Base-by-base conservation (phyloP, 2,888 invertebrate genomes). In the Eristalis pertinax region DNA sequence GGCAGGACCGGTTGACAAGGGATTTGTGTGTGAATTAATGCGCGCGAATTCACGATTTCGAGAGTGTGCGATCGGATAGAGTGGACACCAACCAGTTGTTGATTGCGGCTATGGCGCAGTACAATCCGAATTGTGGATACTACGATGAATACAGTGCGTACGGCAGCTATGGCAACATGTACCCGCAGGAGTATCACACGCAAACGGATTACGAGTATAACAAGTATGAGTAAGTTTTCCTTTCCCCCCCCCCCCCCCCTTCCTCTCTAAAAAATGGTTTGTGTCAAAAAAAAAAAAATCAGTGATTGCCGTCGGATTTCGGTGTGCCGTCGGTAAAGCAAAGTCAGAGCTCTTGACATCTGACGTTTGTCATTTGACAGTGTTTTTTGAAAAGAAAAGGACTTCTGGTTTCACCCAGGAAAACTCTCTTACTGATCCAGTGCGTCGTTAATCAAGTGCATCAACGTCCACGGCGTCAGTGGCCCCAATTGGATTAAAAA, bases 41-140 rank as follows among this genome's bases (percentile, higher is more conserved):
- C 68, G 74, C 68, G 73, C 19, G 50, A 19, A 50, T 50, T 26
- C 26, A 4, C 26, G 26, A 1, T n/a, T 19, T 19, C 50, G 50
- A 63, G 32, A 64, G 26, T 26, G 24, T 62, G 56, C n/a, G 19
- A 65, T 43, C 13, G 13, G 38, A 50, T 50, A 43, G n/a, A 19
- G 43, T 19, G 43, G 43, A 43, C 43, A 43, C 7, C n/a, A n/a
- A 4, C 0, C 26, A 26, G n/a, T n/a, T n/a, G 4, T 43, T 43
- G 19, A n/a, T 50, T 4, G 19, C 8, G n/a, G 19, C 50, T 63
- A 92, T 92, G 92, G 91, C 91, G 89, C 92, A 92, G 90, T 92
- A 92, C 89, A 92, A 92, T 91, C 91, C 92, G 81, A 92, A 92
- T 90, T 92, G 92, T 89, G 92, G 92, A 90, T 92, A 92, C 90